Evolutionary conservation across 2,888 invertebrate genomes (phyloP).

Genomic region (Stomorhina lunata): DNA sequence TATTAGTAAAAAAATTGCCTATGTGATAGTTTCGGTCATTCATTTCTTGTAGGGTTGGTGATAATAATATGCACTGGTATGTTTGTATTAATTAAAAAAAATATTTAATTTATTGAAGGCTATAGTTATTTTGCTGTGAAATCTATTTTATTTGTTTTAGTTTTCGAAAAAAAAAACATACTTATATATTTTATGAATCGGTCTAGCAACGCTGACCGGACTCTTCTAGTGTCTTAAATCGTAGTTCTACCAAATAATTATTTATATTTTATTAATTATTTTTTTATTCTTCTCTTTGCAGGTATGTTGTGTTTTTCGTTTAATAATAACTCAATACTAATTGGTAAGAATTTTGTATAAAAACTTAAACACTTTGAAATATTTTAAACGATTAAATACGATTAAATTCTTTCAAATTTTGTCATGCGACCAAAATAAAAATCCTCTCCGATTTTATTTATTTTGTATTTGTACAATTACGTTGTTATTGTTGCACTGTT

Average conservation of each 20-base stretch:
- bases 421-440: not conserved
- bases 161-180: no score
- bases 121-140: no score
- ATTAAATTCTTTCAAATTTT: constrained; percentile 10
- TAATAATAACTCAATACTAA: not conserved
- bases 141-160: no score
- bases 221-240: no score
- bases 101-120: no score
- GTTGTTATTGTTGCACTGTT: constrained; percentile 57
- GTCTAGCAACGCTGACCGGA: no score
- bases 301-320: constrained; percentile 18
- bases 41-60: no score
- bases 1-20: no score
- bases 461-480: not conserved
- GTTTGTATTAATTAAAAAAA: no score
- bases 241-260: not conserved
- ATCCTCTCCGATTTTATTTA: constrained; percentile 2
- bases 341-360: constrained; percentile 27
- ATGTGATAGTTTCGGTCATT: no score
- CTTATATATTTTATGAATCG: no score
- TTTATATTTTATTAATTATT: not conserved
- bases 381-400: not conserved
- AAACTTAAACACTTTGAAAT: not conserved
- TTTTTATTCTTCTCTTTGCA: constrained; percentile 16
- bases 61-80: no score